Base-by-base conservation (phyloP, 2,888 invertebrate species). In the Gortyna flavago region DNA sequence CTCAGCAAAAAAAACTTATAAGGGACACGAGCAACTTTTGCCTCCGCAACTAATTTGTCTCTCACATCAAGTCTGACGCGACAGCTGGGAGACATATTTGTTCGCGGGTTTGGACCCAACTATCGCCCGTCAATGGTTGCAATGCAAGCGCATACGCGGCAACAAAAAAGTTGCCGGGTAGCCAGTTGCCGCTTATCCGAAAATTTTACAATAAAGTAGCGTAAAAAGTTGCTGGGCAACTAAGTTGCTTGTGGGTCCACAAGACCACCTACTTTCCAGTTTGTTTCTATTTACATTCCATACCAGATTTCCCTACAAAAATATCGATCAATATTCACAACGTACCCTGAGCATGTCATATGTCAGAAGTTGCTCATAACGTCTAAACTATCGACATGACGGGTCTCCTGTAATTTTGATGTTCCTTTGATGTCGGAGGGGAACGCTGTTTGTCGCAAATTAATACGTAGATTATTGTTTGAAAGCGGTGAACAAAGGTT, bases 381-480 rank as follows among this genome's bases (percentile, higher is more conserved):
- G 51, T 75, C 48, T 61, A 62, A 83, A 88, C 87, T 89, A 86
- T 79, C 65, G 77, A 75, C 74, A 66, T 74, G 41, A 69, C 74
- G 67, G 66, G 57, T 35, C 72, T 73, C 54, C 72, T 73, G 80
- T 86, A 84, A 88, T 86, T 89, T 82, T 59, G 75, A 73, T 59
- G 51, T 64, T 57, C 73, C 86, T 89, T 88, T 89, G 88, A 89
- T 87, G 84, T 85, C 59, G n/a, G 54, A 65, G 66, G 75, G 71
- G 75, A 66, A 67, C 72, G 65, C n/a, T 76, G 77, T 84, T 82
- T 79, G 85, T 82, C 78, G 70, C 82, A 81, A 87, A 85, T 87
- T 87, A 83, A 77, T 75, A 70, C 66, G 69, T 61, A 44, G 51
- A 65, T 77, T 74, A 48, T 68, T 73, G 64, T 75, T 77, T 64